Base-by-base conservation (phyloP, 1,140 invertebrate genomes). In the Mamestra configurata region DNA sequence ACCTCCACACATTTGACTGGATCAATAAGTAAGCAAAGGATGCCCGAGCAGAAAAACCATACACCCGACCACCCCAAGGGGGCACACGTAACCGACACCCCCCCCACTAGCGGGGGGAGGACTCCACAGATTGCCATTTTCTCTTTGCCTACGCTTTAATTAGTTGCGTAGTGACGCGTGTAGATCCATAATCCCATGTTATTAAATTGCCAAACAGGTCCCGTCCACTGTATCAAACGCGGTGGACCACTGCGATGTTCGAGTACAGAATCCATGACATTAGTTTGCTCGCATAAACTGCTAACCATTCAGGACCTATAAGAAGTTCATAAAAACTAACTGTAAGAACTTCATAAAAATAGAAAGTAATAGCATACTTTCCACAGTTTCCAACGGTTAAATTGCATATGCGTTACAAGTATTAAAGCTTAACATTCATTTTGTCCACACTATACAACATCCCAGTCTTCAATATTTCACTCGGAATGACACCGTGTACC, bases 101-200 rank as follows among this genome's bases (percentile, higher is more conserved):
- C 88, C 27, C 93, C 93, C 93, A 95, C 95, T 94, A 95, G 92
- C 93, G 91, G 90, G 84, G 87, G 93, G 95, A 95, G 89, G 94
- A 94, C 96, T 96, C 95, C 96, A 92, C 96, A 96, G 92, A 96
- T 96, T 96, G 96, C 92, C 93, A 93, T 95, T 95, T 95, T 95
- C 93, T 95, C 93, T 95, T 94, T 95, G 92, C 92, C 93, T 95
- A 95, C 91, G 93, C 92, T 95, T 95, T 95, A 95, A 95, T 95
- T 95, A 95, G 93, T 95, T 95, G 92, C 92, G 93, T 95, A 93
- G 92, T 94, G 92, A 94, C 91, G 92, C 93, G 90, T 93, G 89
- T 93, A 87, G 85, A 93, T 91, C 91, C 89, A 92, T 94, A 94
- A 94, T 93, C 90, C 89, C 79, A 77, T 82, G 86, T 89, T 93